Base-by-base conservation (phyloP, 2,113 vertebrate genomes). In the Urocynchramus pylzowi region DNA sequence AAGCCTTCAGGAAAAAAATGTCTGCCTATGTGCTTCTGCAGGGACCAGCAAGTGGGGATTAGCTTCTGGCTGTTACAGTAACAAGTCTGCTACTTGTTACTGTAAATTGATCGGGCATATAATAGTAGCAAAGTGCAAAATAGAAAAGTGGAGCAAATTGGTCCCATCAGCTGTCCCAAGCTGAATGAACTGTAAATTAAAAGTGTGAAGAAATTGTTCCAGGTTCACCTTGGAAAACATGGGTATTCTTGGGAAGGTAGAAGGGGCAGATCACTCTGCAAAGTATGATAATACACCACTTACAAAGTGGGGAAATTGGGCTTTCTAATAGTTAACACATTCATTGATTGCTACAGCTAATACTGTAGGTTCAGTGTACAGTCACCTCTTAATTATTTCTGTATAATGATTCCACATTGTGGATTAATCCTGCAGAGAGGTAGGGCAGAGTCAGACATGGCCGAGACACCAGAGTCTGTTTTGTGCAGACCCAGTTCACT, bases 361-460 rank as follows among this genome's bases (percentile, higher is more conserved):
- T 87, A n/a, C 17, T 90, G 59, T 52, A 92, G 71, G 60, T 92
- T 30, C 35, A 13, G 73, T 81, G 30, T 77, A 42, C 71, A 86
- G 86, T 86, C 64, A 88, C 14, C 64, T 74, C 64, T 59, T 92
- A 84, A 89, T 90, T 94, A 45, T 89, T 93, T 89, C 78, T 92
- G 73, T 52, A 56, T 44, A 59, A 23, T 90, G 47, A 92, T 70
- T 49, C 47, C 42, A 80, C 47, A 15, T 47, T 37, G 37, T 94
- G 54, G 45, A 63, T 95, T 86, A 89, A 59, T 92, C 64, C 68
- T 67, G 44, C 80, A 71, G 89, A 86, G 64, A 54, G 47, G 17
- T 41, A 23, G 7, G 26, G 44, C 6, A 2, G 77, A 74, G 70
- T 24, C 39, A 87, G 60, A 81, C 45, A 26, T 23, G n/a, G 27